Evolutionary conservation across 1,140 invertebrate genomes (phyloP).

Genomic region (Lasioglossum albipes): DNA sequence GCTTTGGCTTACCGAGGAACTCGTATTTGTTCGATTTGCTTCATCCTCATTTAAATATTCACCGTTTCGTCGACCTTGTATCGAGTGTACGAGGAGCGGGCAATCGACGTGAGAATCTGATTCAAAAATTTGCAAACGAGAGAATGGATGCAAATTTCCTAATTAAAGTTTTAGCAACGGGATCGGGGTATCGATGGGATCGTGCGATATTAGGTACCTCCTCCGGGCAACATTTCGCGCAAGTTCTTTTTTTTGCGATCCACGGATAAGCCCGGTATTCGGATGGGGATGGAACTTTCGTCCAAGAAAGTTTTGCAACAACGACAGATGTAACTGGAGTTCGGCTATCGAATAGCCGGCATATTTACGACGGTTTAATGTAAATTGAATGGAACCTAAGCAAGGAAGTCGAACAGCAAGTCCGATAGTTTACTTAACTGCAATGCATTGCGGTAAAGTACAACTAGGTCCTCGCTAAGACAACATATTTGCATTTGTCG

Average conservation of each 20-base stretch:
- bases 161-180: conserved; percentile 8
- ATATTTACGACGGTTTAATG: conserved; percentile 38
- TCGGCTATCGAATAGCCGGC: conserved; percentile 28
- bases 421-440: conserved; percentile 25
- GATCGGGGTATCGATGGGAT: background rate
- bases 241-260: conserved; percentile 24
- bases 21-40: background rate
- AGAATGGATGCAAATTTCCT: background rate
- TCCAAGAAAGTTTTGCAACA: conserved; percentile 7
- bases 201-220: background rate
- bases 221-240: conserved; percentile 14
- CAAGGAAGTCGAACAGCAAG: conserved; percentile 7
- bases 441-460: conserved; percentile 13
- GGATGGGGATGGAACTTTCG: conserved; percentile 34
- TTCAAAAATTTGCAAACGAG: background rate
- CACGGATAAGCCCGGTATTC: conserved; percentile 40
- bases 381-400: conserved; percentile 27
- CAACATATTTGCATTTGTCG: conserved; percentile 29
- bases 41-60: background rate
- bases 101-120: background rate
- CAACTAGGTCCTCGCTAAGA: conserved; percentile 22
- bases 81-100: background rate
- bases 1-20: background rate
- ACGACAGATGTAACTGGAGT: conserved; percentile 33
- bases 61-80: background rate